A percentile compares a stretch with the other conserved stretches of the same genome.
These are phyloP conservation scores for Genyomyrus donnyi DNA, from an alignment of 2,113 vertebrate genomes.

Conservation along the genomic window DNA sequence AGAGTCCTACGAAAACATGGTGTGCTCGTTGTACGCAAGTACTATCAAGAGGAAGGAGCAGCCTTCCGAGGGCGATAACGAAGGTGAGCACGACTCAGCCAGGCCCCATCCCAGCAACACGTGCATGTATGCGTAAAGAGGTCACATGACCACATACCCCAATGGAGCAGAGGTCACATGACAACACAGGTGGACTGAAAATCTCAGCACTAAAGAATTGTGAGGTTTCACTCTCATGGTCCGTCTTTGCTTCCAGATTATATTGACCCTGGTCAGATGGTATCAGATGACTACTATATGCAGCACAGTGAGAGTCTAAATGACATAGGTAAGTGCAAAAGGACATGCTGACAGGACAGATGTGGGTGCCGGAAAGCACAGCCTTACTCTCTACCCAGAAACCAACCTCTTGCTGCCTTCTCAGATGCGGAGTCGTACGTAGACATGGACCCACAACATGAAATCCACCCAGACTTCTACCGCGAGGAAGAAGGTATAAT, in stretches of 20 bases:
- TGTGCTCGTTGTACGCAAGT: conserved; percentile 17
- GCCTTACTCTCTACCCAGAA: background rate
- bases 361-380: background rate
- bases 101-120: background rate
- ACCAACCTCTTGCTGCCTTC: background rate
- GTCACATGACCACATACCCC: background rate
- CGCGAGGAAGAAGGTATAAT: conserved; percentile 16
- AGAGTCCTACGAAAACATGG: conserved; percentile 40
- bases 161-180: background rate
- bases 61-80: background rate
- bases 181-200: background rate
- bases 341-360: no score
- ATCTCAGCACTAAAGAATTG: background rate
- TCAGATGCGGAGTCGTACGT: conserved; percentile 38
- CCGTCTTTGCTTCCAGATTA: background rate
- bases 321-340: background rate
- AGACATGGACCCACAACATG: conserved; percentile 31
- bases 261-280: background rate
- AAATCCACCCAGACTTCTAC: background rate
- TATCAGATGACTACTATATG: background rate
- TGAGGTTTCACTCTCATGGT: background rate
- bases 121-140: background rate
- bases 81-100: background rate
- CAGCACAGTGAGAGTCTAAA: background rate
- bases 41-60: conserved; percentile 1